Base-by-base conservation (phyloP, 2,888 invertebrate genomes). In the Cataglyphis albicans region DNA sequence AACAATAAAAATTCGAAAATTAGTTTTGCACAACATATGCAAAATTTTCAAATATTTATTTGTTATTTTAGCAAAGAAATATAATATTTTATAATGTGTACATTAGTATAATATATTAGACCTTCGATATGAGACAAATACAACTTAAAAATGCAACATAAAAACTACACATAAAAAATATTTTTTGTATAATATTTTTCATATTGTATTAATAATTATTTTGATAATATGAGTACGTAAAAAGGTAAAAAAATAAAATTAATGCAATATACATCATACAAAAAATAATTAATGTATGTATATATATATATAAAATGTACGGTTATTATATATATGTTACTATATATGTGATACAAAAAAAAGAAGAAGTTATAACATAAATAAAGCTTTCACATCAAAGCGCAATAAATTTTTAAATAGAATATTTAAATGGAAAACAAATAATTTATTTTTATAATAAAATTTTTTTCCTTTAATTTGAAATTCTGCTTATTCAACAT, bases 221-320 rank as follows among this genome's bases (percentile, higher is more conserved):
- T 68, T 12, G 25, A 29, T 15, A 29, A 68, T 68, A 32, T n/a
- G 1, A 1, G 15, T 7, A 3, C 1, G n/a, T 35, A 70, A 52
- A 70, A 2, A n/a, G 0, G 32, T 70, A 70, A 32, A 67, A 0
- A 68, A 68, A 29, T 1, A 6, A 68, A 68, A 68, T 70, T 18
- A 15, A 15, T 52, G 4, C n/a, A 4, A 25, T 55, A 55, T 41
- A 75, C 61, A 61, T 81, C 55, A 10, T n/a, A 52, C 15, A n/a
- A 52, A 52, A n/a, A 41, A 67, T 25, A 35, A n/a, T n/a, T 59
- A 57, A 38, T 72, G 18, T 25, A 59, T 9, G 21, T 35, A 52
- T 25, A 21, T 9, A 55, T 35, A 21, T 9, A 55, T 15, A 18
- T 72, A 32, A n/a, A 48, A 68, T 68, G 32, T 15, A 44, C 3